Conservation (phyloP, 2,113 vertebrate species). For the Pelmatolapia mariae region DNA sequence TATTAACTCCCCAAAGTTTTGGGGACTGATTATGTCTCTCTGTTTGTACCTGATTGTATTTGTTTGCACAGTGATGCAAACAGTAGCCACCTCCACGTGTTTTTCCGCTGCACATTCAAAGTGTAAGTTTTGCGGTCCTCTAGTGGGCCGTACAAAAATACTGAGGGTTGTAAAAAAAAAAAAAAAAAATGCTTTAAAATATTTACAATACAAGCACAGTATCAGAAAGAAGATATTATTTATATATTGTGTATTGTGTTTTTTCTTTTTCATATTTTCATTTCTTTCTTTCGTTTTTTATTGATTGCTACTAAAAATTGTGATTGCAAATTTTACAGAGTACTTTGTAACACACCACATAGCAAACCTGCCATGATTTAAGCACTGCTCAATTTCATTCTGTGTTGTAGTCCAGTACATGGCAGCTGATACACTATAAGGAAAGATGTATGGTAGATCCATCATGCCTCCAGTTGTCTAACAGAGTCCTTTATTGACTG, state of each 20-base stretch:
- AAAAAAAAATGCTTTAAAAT: no score
- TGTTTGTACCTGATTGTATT: not conserved
- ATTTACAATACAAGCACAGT: not conserved
- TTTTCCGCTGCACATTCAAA: not conserved
- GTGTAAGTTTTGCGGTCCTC: not conserved
- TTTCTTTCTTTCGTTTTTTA: not conserved
- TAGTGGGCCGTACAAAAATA: not conserved
- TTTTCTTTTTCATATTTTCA: not conserved
- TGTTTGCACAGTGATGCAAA: not conserved
- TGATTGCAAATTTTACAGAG: not conserved
- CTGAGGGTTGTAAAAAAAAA: not conserved
- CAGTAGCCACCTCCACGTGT: not conserved
- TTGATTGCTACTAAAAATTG: not conserved
- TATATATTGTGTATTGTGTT: not conserved
- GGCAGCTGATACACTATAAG: slow-evolving; percentile 16
- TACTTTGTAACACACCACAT: not conserved
- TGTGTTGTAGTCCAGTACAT: not conserved
- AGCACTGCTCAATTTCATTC: not conserved
- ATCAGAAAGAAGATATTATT: not conserved
- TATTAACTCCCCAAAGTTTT: not conserved
- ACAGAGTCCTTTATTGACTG: slow-evolving; percentile 61
- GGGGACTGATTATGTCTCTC: not conserved
- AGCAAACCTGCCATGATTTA: not conserved
- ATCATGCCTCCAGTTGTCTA: slow-evolving; percentile 61
- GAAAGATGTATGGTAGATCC: slow-evolving; percentile 32